These are phyloP conservation scores for Thelaira solivaga DNA, from an alignment of 2,888 invertebrate species.

Conservation along the genomic window DNA sequence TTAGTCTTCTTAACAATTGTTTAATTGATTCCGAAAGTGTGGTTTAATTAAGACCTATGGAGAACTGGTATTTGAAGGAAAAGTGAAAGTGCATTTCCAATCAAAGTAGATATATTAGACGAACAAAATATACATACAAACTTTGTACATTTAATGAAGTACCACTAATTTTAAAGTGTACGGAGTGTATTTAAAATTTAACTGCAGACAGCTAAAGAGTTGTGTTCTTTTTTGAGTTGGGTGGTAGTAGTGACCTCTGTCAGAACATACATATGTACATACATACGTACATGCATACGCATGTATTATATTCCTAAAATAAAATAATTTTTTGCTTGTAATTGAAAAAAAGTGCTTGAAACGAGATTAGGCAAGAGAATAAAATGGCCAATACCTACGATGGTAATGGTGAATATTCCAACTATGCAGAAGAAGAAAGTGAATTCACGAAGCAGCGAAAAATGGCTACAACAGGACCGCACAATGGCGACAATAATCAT, in stretches of 20 bases:
- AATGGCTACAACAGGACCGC: conserved; percentile 66
- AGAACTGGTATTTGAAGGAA: conserved; percentile 45
- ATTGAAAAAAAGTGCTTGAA: neutral
- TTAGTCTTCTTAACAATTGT: too few species aligned
- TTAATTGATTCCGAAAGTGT: neutral
- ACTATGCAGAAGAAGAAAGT: conserved; percentile 74
- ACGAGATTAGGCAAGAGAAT: neutral
- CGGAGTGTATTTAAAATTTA: neutral
- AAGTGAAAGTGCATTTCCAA: conserved; percentile 60
- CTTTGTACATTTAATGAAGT: neutral
- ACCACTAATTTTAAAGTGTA: conserved; percentile 5
- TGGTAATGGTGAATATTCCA: conserved; percentile 76
- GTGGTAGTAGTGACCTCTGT: too few species aligned
- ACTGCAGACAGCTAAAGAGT: conserved; percentile 16
- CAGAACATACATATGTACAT: neutral
- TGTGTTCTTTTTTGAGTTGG: too few species aligned
- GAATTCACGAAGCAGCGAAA: conserved; percentile 73
- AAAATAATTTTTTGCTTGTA: too few species aligned
- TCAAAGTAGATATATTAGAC: conserved; percentile 44
- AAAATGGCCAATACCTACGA: conserved; percentile 77
- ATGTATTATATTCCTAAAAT: too few species aligned
- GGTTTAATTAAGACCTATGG: neutral
- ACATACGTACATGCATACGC: neutral
- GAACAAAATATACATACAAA: conserved; percentile 16
- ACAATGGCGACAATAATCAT: conserved; percentile 73